Base-by-base conservation (phyloP, 1,140 invertebrate genomes). In the Bombus picipes region DNA sequence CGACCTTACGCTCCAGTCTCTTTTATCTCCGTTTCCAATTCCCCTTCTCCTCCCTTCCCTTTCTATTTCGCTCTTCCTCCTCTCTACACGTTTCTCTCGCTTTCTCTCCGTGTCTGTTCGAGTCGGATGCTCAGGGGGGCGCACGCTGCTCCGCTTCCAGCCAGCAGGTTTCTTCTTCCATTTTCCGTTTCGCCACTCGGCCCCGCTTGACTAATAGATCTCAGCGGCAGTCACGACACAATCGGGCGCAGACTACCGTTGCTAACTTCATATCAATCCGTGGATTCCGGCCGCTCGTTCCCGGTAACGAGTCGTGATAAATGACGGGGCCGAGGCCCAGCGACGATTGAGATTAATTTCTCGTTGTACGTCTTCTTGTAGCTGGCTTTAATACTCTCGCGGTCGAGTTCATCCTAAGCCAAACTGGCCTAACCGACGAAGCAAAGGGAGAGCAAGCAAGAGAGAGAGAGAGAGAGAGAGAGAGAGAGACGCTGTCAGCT, bases 201-300 rank as follows among this genome's bases (percentile, higher is more conserved):
- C 47, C 13, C 83, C 77, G 81, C 88, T 88, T 93, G 94, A 94
- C 94, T 94, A 94, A 95, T 94, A 94, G 94, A 94, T 89, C 88
- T 88, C 84, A 88, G 88, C 91, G 86, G 87, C 91, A 92, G 93
- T 92, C 91, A 93, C 89, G 92, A 93, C 93, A 93, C 93, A 93
- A 94, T 93, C 91, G 91, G 92, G 92, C 91, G 89, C 93, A 89
- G 91, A 90, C 92, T 93, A 93, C 92, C 92, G 94, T 93, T 91
- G 89, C 92, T 86, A 91, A 94, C 93, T 93, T 91, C 87, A 92
- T 94, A 95, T 95, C 94, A 94, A 94, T 94, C 91, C 92, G 91
- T 89, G 88, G 70, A 82, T 87, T 77, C 47, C 62, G 28, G 43
- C 47, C 71, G 89, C 91, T 92, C 93, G 93, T 57, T 22, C 74